These are phyloP conservation scores for Cyphomyrmex costatus DNA, from an alignment of 1,140 invertebrate species.

Conservation along the genomic window DNA sequence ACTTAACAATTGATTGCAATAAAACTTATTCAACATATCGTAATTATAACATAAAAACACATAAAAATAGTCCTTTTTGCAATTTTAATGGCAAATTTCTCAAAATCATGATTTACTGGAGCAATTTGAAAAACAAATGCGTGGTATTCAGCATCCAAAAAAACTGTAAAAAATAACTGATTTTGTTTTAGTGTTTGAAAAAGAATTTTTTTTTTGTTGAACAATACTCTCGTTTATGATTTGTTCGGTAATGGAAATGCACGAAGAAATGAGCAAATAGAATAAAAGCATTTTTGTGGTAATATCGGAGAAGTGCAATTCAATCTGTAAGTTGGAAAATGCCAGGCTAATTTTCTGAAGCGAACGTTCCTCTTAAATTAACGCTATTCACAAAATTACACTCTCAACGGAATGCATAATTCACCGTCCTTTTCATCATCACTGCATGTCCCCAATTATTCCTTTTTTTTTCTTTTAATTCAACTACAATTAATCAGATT, in stretches of 20 bases:
- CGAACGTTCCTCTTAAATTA: conserved; percentile 2
- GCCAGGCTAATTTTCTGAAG: conserved; percentile 25
- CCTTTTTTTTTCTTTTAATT: background rate
- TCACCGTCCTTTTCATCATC: conserved; percentile 18
- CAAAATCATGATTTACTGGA: too few species aligned
- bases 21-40: too few species aligned
- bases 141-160: too few species aligned
- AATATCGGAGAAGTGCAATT: conserved; percentile 21
- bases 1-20: too few species aligned
- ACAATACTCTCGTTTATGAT: too few species aligned
- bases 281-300: background rate
- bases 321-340: conserved; percentile 25
- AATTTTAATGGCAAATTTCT: too few species aligned
- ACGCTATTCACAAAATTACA: conserved; percentile 5
- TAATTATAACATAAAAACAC: too few species aligned
- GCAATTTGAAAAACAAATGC: too few species aligned
- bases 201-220: background rate
- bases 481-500: conserved; percentile 8
- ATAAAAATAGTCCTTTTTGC: too few species aligned
- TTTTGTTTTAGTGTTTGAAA: too few species aligned
- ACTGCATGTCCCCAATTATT: background rate
- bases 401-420: conserved; percentile 28
- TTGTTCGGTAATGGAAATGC: background rate
- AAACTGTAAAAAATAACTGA: too few species aligned
- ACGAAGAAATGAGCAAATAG: background rate